A percentile compares a stretch with the other conserved stretches of the same genome.
Conservation (phyloP, 2,888 invertebrate genomes). For the Sericinus montela region DNA sequence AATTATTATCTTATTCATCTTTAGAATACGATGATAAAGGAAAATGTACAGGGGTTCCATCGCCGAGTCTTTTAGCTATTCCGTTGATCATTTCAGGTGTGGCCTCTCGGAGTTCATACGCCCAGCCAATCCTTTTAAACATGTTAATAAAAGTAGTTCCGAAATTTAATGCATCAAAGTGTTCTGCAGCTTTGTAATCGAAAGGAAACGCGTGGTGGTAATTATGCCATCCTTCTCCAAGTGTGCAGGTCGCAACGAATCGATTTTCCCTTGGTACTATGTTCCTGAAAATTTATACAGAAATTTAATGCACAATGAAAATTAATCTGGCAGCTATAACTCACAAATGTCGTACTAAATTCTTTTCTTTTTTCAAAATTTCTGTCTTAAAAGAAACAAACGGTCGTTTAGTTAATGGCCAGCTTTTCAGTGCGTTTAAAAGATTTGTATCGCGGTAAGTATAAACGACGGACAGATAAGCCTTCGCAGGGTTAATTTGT, state of each 20-base stretch:
- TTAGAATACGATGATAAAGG: slow-evolving; percentile 26
- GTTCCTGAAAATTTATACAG: slow-evolving; percentile 52
- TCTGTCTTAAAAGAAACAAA: no score
- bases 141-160: slow-evolving; percentile 54
- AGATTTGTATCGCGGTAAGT: no score
- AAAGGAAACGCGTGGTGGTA: slow-evolving; percentile 88
- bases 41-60: slow-evolving; percentile 61
- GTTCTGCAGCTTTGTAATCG: slow-evolving; percentile 80
- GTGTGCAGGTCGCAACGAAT: slow-evolving; percentile 79
- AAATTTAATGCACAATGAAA: not conserved
- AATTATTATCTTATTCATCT: not conserved
- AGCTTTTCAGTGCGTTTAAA: no score
- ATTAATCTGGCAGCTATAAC: no score
- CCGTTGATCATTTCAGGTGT: slow-evolving; percentile 65
- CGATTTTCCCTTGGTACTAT: slow-evolving; percentile 82
- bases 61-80: slow-evolving; percentile 61
- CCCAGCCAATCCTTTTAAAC: slow-evolving; percentile 65
- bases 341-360: no score
- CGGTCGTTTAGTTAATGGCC: no score
- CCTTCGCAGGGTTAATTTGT: no score
- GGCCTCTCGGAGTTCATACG: slow-evolving; percentile 61
- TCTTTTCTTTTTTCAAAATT: no score
- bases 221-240: slow-evolving; percentile 87
- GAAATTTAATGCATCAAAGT: slow-evolving; percentile 67
- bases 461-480: no score